Evolutionary conservation across 2,888 invertebrate species (phyloP).

Genomic region (Rhamnusium bicolor): DNA sequence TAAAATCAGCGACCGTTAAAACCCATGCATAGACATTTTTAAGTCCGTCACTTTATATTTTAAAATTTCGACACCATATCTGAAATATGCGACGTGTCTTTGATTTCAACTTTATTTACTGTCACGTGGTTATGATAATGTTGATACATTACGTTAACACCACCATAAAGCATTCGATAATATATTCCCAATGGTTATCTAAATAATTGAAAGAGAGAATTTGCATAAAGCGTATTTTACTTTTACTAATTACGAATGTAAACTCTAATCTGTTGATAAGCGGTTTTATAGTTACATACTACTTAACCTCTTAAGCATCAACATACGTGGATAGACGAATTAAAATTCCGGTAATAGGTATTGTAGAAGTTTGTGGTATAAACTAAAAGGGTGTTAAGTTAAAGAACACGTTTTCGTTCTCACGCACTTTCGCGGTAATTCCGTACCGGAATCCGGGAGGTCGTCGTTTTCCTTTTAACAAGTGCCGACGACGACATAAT

Average conservation of each 20-base stretch:
- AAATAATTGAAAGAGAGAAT: too few species aligned
- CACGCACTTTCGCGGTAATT: constrained; percentile 53
- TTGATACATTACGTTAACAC: too few species aligned
- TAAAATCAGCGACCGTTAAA: too few species aligned
- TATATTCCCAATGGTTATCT: too few species aligned
- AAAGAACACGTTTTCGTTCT: constrained; percentile 55
- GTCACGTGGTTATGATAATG: too few species aligned
- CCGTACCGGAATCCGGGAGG: constrained; percentile 51
- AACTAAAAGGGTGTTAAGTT: constrained; percentile 42
- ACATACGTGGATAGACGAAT: neutral
- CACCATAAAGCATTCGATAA: too few species aligned
- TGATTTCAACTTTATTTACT: too few species aligned
- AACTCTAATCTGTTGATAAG: neutral
- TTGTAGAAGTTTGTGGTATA: neutral
- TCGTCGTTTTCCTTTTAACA: constrained; percentile 39
- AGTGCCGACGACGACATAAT: constrained; percentile 43
- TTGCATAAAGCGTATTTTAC: neutral
- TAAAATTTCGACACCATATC: too few species aligned
- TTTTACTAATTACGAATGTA: neutral
- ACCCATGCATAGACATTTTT: too few species aligned
- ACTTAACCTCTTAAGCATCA: neutral
- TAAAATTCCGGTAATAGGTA: constrained; percentile 22
- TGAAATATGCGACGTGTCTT: too few species aligned
- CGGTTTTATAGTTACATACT: neutral
- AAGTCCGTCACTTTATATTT: too few species aligned